Conservation (phyloP, 2,113 vertebrate genomes). For the Lonchura striata region DNA sequence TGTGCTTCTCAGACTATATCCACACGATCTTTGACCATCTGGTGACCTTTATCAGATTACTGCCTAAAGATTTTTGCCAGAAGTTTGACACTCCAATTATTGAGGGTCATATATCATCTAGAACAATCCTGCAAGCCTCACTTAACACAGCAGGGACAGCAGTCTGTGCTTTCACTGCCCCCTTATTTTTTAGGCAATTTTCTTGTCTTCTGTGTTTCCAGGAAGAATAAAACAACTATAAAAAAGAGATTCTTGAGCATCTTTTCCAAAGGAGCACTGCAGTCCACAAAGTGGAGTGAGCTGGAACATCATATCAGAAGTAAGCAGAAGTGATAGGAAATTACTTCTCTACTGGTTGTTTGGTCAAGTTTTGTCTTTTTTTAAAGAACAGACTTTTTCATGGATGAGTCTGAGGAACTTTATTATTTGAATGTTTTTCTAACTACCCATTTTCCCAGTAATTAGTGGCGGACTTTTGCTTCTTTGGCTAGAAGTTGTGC, state of each 20-base stretch:
- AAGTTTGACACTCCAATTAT: slow-evolving; percentile 45
- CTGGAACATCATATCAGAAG: not conserved
- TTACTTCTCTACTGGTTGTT: not conserved
- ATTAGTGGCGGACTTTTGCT: not conserved
- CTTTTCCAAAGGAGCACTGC: not conserved
- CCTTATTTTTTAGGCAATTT: not conserved
- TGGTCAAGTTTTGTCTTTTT: not conserved
- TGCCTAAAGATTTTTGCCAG: slow-evolving; percentile 38
- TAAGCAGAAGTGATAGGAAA: not conserved
- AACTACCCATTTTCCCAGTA: not conserved
- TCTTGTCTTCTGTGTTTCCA: not conserved
- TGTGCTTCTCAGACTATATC: slow-evolving; percentile 2
- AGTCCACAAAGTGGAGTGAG: not conserved
- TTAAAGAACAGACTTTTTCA: not conserved
- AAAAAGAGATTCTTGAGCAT: not conserved
- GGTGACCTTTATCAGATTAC: slow-evolving; percentile 65
- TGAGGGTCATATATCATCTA: slow-evolving; percentile 36
- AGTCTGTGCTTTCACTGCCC: not conserved
- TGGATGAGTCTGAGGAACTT: not conserved
- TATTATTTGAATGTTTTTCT: not conserved
- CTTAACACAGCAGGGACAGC: not conserved
- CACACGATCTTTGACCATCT: slow-evolving; percentile 30
- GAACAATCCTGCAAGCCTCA: slow-evolving; percentile 24
- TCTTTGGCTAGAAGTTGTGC: not conserved
- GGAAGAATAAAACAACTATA: not conserved